Evolutionary conservation across 92 coral and sea anemone genomes (phyloP).

Genomic region (Paramuricea clavata): DNA sequence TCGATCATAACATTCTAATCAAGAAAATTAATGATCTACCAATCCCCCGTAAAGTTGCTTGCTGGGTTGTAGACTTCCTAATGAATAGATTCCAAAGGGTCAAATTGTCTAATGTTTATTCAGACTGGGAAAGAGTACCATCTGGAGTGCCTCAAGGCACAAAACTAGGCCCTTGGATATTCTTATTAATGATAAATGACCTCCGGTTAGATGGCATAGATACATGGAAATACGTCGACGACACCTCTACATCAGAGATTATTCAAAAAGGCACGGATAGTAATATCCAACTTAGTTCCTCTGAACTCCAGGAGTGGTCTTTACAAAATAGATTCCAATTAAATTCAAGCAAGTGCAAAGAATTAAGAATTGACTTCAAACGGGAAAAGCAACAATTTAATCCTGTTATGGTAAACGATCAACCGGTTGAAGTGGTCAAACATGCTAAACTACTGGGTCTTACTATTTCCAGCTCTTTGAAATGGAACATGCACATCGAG

Average conservation of each 20-base stretch:
- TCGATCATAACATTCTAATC: slow-evolving; percentile 14
- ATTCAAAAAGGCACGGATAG: not conserved
- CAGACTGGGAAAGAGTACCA: slow-evolving; percentile 40
- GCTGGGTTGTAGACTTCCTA: slow-evolving; percentile 30
- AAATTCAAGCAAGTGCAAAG: not conserved
- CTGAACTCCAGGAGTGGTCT: not conserved
- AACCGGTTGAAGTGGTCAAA: no score
- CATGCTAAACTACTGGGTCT: no score
- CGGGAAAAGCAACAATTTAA: no score
- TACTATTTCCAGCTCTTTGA: no score
- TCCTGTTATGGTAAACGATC: no score
- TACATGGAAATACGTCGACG: slow-evolving; percentile 34
- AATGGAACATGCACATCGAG: no score
- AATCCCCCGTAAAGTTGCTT: not conserved
- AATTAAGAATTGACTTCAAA: no score
- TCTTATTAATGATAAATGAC: slow-evolving; percentile 19
- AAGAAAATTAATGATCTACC: not conserved
- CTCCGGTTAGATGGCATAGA: not conserved
- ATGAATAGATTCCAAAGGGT: slow-evolving; percentile 27
- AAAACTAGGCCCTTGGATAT: slow-evolving; percentile 22
- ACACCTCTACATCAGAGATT: slow-evolving; percentile 39
- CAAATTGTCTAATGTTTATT: slow-evolving; percentile 25
- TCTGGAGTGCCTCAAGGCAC: slow-evolving; percentile 20
- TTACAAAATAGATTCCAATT: not conserved
- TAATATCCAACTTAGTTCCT: not conserved